These are phyloP conservation scores for Vicugna pacos DNA, from an alignment of 2,113 vertebrate genomes.

Conservation along the genomic window DNA sequence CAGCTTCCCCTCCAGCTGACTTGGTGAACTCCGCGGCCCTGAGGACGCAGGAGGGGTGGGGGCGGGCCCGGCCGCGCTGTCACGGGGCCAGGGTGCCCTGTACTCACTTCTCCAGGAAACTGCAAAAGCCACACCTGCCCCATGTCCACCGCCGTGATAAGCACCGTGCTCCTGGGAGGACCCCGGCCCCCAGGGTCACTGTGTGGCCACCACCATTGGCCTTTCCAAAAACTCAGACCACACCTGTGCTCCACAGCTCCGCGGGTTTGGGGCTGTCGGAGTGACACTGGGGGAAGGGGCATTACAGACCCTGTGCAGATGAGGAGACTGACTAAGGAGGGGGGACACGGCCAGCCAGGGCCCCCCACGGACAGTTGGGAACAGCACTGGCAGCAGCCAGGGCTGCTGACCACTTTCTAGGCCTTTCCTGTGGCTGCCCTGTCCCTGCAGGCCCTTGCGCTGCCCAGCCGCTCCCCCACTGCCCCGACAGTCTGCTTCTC, in stretches of 20 bases:
- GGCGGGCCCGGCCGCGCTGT: accelerated
- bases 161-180: accelerated
- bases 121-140: background rate
- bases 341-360: background rate
- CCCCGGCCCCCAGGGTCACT: background rate
- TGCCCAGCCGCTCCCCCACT: no score
- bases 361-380: accelerated
- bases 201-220: background rate
- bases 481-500: background rate
- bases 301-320: background rate
- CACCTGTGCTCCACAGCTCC: background rate
- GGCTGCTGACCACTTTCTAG: no score
- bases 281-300: no score
- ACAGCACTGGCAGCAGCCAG: no score
- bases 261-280: accelerated
- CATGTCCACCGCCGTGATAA: background rate
- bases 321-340: background rate
- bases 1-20: background rate
- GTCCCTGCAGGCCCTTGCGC: accelerated
- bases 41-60: background rate
- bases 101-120: background rate
- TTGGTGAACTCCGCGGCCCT: accelerated
- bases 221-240: background rate
- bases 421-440: background rate
- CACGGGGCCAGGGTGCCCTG: background rate